phyloP scores from a whole-genome alignment of 2,113 vertebrate species.

The Sula dactylatra region DNA sequence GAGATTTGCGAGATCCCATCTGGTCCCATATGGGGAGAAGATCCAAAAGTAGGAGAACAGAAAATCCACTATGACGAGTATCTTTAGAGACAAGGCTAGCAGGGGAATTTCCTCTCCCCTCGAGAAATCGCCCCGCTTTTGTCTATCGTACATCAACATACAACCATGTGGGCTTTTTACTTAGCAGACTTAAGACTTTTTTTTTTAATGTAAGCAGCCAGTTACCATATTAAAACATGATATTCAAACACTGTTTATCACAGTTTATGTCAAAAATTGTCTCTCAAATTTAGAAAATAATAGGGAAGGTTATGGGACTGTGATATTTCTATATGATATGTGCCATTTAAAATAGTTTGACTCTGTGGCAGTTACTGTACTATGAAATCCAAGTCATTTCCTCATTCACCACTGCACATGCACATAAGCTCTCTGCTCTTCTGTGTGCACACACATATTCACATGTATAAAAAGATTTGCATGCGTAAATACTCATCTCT shows the following conservation, averaged over 20 bases:
- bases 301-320: background rate
- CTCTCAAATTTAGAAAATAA: background rate
- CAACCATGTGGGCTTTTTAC: background rate
- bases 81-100: background rate
- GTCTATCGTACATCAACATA: background rate
- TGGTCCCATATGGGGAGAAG: background rate
- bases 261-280: background rate
- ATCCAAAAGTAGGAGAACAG: background rate
- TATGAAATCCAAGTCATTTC: background rate
- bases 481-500: background rate
- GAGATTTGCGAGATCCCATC: background rate
- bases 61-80: background rate
- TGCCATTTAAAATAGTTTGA: background rate
- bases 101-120: background rate
- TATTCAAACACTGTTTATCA: background rate
- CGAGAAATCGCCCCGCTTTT: background rate
- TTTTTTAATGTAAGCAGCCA: background rate
- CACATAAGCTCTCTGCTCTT: background rate
- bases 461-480: no score
- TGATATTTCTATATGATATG: background rate
- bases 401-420: fast-evolving
- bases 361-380: background rate
- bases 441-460: background rate
- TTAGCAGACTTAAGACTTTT: background rate
- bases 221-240: background rate